These are phyloP conservation scores for Petroica traversi DNA, from an alignment of 2,113 vertebrate species.

Conservation along the genomic window DNA sequence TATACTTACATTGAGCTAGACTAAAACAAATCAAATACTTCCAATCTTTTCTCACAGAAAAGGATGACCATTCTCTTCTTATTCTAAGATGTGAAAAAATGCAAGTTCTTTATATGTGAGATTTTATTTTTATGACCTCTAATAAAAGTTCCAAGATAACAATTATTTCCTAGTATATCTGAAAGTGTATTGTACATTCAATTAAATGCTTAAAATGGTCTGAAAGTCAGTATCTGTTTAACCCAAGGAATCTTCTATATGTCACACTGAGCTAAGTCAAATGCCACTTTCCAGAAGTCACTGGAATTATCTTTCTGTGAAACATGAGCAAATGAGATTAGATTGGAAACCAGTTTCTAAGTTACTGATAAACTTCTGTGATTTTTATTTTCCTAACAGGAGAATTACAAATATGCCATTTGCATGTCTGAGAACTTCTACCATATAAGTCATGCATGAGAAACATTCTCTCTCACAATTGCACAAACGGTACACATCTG, in stretches of 20 bases:
- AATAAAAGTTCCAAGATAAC: background rate
- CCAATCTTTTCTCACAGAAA: background rate
- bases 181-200: background rate
- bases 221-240: background rate
- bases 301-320: background rate
- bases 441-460: background rate
- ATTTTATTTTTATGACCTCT: background rate
- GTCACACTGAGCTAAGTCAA: background rate
- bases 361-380: background rate
- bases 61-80: background rate
- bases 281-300: background rate
- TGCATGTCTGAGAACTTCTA: background rate
- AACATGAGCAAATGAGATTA: background rate
- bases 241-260: background rate
- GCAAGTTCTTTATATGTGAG: background rate
- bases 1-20: background rate
- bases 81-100: background rate
- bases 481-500: background rate
- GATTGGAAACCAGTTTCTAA: background rate
- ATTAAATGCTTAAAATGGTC: background rate
- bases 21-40: background rate
- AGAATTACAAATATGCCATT: background rate
- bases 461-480: background rate
- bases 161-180: background rate
- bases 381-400: background rate